These are phyloP conservation scores for Conus canariensis DNA, from an alignment of 2,888 invertebrate species.

Conservation along the genomic window DNA sequence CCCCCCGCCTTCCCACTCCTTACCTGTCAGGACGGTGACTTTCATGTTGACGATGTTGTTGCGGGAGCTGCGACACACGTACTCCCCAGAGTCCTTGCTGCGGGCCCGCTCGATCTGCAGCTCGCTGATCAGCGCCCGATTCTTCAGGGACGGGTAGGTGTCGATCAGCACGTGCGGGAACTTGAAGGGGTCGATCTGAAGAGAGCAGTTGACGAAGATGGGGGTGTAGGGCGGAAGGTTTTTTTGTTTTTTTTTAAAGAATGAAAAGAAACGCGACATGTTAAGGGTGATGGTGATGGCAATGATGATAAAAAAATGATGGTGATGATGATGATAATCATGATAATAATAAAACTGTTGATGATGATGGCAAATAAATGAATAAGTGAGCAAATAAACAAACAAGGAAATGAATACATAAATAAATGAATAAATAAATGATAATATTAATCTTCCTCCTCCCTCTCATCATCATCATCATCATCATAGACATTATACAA, in stretches of 20 bases:
- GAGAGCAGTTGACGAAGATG: not conserved
- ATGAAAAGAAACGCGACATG: too few species aligned
- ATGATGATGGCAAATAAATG: too few species aligned
- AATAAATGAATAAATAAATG: too few species aligned
- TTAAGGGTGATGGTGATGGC: not conserved
- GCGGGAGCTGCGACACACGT: conserved; percentile 70
- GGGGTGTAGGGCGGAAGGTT: not conserved
- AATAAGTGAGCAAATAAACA: too few species aligned
- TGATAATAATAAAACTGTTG: not conserved
- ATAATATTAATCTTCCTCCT: too few species aligned
- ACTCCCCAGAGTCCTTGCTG: conserved; percentile 69
- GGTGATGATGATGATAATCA: not conserved
- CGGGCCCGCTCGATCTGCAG: conserved; percentile 67
- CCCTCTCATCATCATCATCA: too few species aligned
- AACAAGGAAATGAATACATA: too few species aligned
- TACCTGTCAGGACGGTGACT: conserved; percentile 72
- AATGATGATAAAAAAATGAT: not conserved
- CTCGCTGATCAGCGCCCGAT: conserved; percentile 67
- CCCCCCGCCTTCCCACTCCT: conserved; percentile 33
- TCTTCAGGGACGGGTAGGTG: conserved; percentile 55
- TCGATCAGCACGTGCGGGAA: conserved; percentile 54
- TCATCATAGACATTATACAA: too few species aligned
- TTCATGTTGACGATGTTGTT: conserved; percentile 67
- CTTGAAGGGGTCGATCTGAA: conserved; percentile 65
- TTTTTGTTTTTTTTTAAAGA: not conserved